Evolutionary conservation across 2,113 vertebrate genomes (phyloP).

Genomic region (Toxotes chatareus): DNA sequence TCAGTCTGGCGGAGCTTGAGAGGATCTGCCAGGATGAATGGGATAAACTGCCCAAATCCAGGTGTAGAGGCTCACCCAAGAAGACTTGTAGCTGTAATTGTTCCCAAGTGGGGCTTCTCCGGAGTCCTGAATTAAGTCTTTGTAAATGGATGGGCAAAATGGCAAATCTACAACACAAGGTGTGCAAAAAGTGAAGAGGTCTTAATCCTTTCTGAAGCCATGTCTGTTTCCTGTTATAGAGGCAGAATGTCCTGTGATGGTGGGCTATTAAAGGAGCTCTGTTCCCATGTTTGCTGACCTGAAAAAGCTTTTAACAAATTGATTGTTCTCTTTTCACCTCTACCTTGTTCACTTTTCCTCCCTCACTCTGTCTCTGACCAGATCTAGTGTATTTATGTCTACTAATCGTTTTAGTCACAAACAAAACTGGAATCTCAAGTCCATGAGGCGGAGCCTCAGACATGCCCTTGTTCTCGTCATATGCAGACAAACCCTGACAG

Average conservation of each 20-base stretch:
- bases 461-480: neutral
- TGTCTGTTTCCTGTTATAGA: neutral
- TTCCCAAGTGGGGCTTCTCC: too few relatives aligned
- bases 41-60: neutral
- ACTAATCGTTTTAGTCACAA: accelerated
- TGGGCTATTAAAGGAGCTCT: constrained; percentile 19
- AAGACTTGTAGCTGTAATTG: neutral
- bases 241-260: neutral
- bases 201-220: neutral
- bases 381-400: neutral
- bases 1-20: too few relatives aligned
- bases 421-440: constrained; percentile 50
- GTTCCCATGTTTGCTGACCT: constrained; percentile 19
- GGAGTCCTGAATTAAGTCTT: too few relatives aligned
- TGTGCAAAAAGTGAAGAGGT: neutral
- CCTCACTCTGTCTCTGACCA: neutral
- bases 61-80: neutral
- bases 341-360: neutral
- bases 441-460: neutral
- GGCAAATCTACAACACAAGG: too few relatives aligned
- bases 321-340: neutral
- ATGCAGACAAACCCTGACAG: constrained; percentile 43
- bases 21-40: neutral
- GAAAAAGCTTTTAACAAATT: constrained; percentile 45
- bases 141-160: too few relatives aligned